Base-by-base conservation (phyloP, 1,140 invertebrate species). In the Parasteatoda tepidariorum region DNA sequence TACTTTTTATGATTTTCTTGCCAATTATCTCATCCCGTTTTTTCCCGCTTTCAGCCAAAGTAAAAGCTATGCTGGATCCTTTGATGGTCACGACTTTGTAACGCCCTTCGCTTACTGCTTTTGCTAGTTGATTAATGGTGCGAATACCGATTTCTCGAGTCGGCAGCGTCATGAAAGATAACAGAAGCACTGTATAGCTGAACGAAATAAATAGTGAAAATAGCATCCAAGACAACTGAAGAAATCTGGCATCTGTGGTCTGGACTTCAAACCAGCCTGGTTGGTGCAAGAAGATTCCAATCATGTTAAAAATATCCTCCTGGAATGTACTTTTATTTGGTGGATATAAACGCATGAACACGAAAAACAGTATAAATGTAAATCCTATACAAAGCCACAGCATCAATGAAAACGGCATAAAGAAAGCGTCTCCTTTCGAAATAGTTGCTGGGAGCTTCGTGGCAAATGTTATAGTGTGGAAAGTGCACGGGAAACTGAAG, bases 401-500 rank as follows among this genome's bases (percentile, higher is more conserved):
- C 28, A n/a, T n/a, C 33, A 11, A 24, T 7, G 48, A 7, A 54
- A 59, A 59, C 9, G 54, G 70, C 28, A 22, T 34, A 26, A 34
- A 7, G 30, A 73, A 73, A 13, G 48, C 30, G 6, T 15, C 24
- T 2, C 15, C 70, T 74, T 74, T 74, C 9, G 54, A n/a, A 3
- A 13, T 7, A 0, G 6, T 13, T 0, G 9, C 55, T 24, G 71
- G 54, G 18, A 18, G 30, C 11, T 48, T 26, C 13, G 70, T 74
- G 0, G 71, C 26, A n/a, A 74, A 74, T 7, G 55, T 74, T 15
- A 74, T 33, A 18, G 34, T 55, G 9, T 61, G 30, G 54, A 48
- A 74, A 22, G 71, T 59, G n/a, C 59, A 61, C 11, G 71, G 71
- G 15, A 6, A 22, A n/a, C 54, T 59, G 18, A 74, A 74, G n/a